A percentile compares a stretch with the other conserved stretches of the same genome.
These are phyloP conservation scores for Phylloscopus collybita DNA, from an alignment of 2,797 vertebrate species.

Conservation along the genomic window DNA sequence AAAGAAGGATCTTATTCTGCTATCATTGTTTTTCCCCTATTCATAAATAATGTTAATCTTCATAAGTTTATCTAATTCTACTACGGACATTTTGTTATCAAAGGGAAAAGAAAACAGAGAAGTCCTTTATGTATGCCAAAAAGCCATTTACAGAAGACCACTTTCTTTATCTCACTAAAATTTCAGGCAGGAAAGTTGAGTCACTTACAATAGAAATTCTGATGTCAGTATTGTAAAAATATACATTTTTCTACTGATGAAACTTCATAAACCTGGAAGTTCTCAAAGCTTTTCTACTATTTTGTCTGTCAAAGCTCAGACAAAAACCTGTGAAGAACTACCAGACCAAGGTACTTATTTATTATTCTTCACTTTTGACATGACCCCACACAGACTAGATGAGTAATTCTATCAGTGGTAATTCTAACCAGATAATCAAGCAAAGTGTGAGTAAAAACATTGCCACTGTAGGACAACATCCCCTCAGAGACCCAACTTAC, in stretches of 20 bases:
- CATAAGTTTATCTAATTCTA: background rate
- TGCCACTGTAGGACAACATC: background rate
- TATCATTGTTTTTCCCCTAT: background rate
- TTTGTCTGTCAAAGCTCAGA: background rate
- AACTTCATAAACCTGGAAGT: background rate
- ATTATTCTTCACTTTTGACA: constrained; percentile 8
- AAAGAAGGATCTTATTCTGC: background rate
- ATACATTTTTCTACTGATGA: background rate
- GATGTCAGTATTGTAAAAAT: background rate
- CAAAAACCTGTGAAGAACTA: background rate
- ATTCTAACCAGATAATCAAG: background rate
- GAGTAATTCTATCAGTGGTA: background rate
- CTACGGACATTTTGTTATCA: background rate
- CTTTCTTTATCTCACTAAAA: background rate
- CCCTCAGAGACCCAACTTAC: background rate
- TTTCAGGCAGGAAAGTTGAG: background rate
- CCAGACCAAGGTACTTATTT: background rate
- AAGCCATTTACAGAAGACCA: background rate
- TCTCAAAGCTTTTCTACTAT: background rate
- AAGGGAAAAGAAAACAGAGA: background rate
- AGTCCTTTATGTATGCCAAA: background rate
- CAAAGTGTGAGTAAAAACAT: background rate
- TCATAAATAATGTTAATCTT: background rate
- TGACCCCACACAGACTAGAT: background rate
- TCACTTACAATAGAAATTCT: background rate